Conservation (phyloP, 2,113 vertebrate genomes). For the Laticauda colubrina region DNA sequence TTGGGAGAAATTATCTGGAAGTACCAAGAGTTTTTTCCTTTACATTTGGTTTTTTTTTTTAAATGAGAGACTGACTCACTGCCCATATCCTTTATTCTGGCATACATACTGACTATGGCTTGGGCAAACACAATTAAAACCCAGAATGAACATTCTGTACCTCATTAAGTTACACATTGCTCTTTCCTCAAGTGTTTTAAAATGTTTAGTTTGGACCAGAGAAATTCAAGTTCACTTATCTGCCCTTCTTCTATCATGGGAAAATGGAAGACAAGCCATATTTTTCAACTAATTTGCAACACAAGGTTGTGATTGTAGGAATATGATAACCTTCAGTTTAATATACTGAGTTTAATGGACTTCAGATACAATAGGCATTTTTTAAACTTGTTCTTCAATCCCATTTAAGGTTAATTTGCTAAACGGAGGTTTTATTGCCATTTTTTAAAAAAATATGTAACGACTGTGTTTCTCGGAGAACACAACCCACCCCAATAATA, state of each 20-base stretch:
- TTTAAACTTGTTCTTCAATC: background rate
- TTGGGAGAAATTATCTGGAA: background rate
- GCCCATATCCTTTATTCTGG: background rate
- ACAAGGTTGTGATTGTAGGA: background rate
- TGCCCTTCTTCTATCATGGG: background rate
- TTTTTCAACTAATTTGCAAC: background rate
- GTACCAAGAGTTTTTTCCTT: background rate
- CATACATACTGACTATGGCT: background rate
- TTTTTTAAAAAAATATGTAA: background rate
- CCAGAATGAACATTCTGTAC: background rate
- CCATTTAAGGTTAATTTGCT: background rate
- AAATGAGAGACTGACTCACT: background rate
- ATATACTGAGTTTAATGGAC: background rate
- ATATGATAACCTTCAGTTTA: background rate
- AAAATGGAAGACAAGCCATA: background rate
- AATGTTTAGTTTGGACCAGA: background rate
- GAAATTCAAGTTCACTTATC: background rate
- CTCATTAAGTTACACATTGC: background rate
- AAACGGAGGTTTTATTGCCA: background rate
- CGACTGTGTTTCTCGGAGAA: too few species aligned
- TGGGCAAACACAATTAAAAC: background rate
- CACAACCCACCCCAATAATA: too few species aligned
- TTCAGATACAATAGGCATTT: background rate
- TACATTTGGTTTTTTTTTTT: background rate
- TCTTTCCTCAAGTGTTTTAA: background rate